Percentiles rank a stretch among this genome's conserved stretches.
Evolutionary conservation across 2,888 invertebrate genomes (phyloP).

Genomic region (Brenthis hecate): DNA sequence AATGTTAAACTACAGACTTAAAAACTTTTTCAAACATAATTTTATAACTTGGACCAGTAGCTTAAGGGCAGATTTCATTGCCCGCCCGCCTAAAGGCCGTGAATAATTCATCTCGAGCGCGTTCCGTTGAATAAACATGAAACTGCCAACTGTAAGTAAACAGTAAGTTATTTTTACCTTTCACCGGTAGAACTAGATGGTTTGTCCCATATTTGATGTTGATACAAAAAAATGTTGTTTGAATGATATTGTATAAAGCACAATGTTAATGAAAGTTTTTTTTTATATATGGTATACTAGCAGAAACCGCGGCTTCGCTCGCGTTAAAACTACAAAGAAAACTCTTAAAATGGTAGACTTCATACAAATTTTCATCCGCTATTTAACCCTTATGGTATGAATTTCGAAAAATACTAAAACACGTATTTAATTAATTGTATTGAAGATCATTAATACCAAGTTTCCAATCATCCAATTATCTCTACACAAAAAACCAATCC

Average conservation of each 20-base stretch:
- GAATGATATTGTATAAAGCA: neutral
- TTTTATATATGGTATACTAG: too few species aligned
- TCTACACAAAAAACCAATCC: too few species aligned
- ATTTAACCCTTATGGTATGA: too few species aligned
- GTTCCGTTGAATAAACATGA: conserved; percentile 49
- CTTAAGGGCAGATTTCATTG: conserved; percentile 47
- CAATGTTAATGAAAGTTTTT: too few species aligned
- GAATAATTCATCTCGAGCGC: conserved; percentile 50
- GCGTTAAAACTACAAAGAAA: too few species aligned
- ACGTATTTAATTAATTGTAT: too few species aligned
- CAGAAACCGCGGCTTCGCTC: too few species aligned
- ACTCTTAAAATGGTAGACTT: too few species aligned
- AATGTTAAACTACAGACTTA: neutral
- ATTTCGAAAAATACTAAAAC: too few species aligned
- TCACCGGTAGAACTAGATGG: conserved; percentile 36
- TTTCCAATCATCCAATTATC: too few species aligned
- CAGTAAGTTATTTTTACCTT: conserved; percentile 46
- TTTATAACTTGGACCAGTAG: conserved; percentile 29
- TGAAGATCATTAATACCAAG: too few species aligned
- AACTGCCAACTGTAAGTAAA: conserved; percentile 44
- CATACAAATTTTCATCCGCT: too few species aligned
- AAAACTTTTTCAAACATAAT: neutral
- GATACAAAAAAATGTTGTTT: neutral
- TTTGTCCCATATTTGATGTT: conserved; percentile 15
- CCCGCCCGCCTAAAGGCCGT: conserved; percentile 44